Evolutionary conservation across 2,888 invertebrate genomes (phyloP), one percentile per base, ranked within the genome.

Genomic region (Parnassius smintheus): DNA sequence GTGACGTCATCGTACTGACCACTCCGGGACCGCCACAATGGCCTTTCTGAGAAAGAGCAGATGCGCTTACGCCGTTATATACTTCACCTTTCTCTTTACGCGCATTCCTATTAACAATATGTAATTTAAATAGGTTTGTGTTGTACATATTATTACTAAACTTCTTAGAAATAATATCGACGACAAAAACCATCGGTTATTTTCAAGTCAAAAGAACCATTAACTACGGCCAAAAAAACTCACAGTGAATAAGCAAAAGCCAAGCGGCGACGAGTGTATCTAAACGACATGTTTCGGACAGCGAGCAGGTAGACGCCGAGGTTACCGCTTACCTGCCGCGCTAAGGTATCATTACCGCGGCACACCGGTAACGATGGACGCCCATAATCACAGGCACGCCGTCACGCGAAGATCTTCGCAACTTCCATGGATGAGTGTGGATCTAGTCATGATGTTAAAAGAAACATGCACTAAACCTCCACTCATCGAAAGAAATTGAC

Each of bases 341-440:
- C 81, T 76, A 81, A 83, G 85, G 85, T 88, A 85, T 87, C 85
- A 87, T 89, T 88, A 89, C 82, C 73, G 80, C 77, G 74, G 78
- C 77, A 76, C 80, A 71, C 77, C 79, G 76, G 80, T 85, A 83
- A 86, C 85, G 82, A 88, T 83, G 82, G 77, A 81, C 77, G 75
- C 74, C 75, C 74, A 75, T 81, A 82, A 82, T 80, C 80, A 77
- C 80, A 79, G 76, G 74, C 79, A 75, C 77, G 75, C 75, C 74
- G 72, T 69, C 77, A 69, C 74, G 74, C 72, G 91, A 78, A 80
- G 93, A 88, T 84, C 86, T 88, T 85, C 88, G 89, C 92, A 91
- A 91, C 88, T 92, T 93, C 94, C 93, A 93, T 94, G 94, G 94
- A 95, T 95, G 94, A 95, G 94, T 95, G 94, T 94, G 94, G 94